Evolutionary conservation across 2,888 invertebrate genomes (phyloP).

Genomic region (Cinara cedri): DNA sequence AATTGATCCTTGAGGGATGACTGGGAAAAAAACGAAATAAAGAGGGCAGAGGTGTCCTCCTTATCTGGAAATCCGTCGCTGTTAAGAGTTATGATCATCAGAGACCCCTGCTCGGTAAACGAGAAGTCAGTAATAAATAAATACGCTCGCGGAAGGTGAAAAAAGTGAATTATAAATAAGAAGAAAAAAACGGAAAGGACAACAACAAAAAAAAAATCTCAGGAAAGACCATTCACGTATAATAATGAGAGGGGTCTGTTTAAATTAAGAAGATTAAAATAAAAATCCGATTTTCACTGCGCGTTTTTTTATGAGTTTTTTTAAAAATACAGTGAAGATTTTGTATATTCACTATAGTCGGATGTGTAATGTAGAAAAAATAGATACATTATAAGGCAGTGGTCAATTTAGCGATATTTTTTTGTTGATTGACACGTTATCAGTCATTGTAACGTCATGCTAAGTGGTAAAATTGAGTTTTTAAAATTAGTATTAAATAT

Average conservation of each 20-base stretch:
- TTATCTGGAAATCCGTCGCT: conserved; percentile 56
- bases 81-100: conserved; percentile 56
- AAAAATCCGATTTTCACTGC: background rate
- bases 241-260: background rate
- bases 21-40: conserved; percentile 37
- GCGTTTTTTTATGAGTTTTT: background rate
- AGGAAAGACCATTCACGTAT: background rate
- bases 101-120: conserved; percentile 47
- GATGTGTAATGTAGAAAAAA: too few relatives aligned
- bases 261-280: background rate
- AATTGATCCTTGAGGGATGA: conserved; percentile 56
- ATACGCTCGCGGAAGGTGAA: conserved; percentile 38
- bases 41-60: conserved; percentile 53
- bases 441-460: too few relatives aligned
- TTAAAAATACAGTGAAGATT: too few relatives aligned
- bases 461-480: too few relatives aligned
- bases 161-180: conserved; percentile 53
- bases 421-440: too few relatives aligned
- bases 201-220: conserved; percentile 1
- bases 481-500: too few relatives aligned
- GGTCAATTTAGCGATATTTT: too few relatives aligned
- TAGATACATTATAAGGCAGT: too few relatives aligned
- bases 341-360: too few relatives aligned
- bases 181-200: background rate
- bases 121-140: conserved; percentile 56